These are phyloP conservation scores for Oscheius myriophilus DNA, from an alignment of 2,888 invertebrate genomes.

Conservation along the genomic window DNA sequence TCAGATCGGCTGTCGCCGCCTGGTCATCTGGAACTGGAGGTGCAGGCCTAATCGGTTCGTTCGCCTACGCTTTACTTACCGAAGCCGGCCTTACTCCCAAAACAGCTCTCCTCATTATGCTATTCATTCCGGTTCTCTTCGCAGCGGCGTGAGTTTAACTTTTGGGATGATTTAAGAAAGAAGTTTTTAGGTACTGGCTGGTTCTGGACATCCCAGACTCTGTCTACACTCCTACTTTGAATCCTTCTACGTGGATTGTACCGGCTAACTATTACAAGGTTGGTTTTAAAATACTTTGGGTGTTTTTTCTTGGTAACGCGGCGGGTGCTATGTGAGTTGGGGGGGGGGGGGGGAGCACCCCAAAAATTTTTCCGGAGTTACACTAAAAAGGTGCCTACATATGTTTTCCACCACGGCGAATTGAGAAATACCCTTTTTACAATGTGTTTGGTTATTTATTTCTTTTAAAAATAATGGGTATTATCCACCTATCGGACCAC, in stretches of 20 bases:
- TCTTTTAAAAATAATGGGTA: too few species aligned
- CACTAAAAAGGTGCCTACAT: too few species aligned
- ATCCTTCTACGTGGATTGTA: constrained; percentile 61
- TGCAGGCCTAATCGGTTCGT: constrained; percentile 80
- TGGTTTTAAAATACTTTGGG: not conserved
- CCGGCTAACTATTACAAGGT: constrained; percentile 34
- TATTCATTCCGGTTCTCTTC: constrained; percentile 79
- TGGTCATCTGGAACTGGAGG: constrained; percentile 86
- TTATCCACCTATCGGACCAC: too few species aligned
- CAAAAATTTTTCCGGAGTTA: too few species aligned
- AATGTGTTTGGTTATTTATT: too few species aligned
- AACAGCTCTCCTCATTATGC: constrained; percentile 79
- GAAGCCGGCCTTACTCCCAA: constrained; percentile 70
- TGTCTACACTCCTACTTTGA: constrained; percentile 41
- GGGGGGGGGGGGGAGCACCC: too few species aligned
- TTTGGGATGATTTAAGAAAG: not conserved
- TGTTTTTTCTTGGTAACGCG: not conserved
- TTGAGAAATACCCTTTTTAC: too few species aligned
- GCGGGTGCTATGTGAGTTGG: too few species aligned
- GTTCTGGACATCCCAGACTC: constrained; percentile 41
- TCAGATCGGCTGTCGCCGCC: constrained; percentile 78
- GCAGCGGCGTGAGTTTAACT: constrained; percentile 74
- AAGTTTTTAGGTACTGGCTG: constrained; percentile 40
- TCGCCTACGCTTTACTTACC: constrained; percentile 75
- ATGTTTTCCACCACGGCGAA: too few species aligned